Conservation (phyloP, 1,140 invertebrate species). For the Zaprionus taronus region DNA sequence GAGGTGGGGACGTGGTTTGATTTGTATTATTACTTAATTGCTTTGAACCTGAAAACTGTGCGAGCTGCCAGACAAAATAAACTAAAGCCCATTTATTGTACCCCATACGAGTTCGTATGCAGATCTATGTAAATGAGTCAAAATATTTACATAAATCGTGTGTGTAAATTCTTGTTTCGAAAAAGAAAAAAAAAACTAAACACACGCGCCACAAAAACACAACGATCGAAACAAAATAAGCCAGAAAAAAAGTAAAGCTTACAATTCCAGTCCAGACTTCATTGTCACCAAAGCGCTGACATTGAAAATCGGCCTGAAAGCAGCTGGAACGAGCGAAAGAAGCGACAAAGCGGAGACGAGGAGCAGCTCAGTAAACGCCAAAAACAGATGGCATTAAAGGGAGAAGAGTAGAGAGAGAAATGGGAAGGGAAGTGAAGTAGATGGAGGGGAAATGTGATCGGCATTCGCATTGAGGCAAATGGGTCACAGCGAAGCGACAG, state of each 20-base stretch:
- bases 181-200: slow-evolving; percentile 66
- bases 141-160: slow-evolving; percentile 53
- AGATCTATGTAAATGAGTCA: slow-evolving; percentile 36
- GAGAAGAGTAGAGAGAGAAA: too few relatives aligned
- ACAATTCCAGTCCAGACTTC: slow-evolving; percentile 57
- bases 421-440: neutral
- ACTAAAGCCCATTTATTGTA: neutral
- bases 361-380: slow-evolving; percentile 9
- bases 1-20: slow-evolving; percentile 46
- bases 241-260: slow-evolving; percentile 26
- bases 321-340: slow-evolving; percentile 31
- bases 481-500: slow-evolving; percentile 52
- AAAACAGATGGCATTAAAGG: too few relatives aligned
- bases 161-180: slow-evolving; percentile 66
- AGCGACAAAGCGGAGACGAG: slow-evolving; percentile 14
- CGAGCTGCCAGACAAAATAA: slow-evolving; percentile 11
- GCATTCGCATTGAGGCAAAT: slow-evolving; percentile 73
- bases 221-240: neutral
- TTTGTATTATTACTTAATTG: slow-evolving; percentile 82
- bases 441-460: slow-evolving; percentile 63
- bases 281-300: slow-evolving; percentile 72
- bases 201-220: slow-evolving; percentile 52
- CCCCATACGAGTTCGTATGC: neutral
- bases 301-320: slow-evolving; percentile 64
- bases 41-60: slow-evolving; percentile 75